phyloP scores from a whole-genome alignment of 2,888 invertebrate species.

The Heliconius charithonia region DNA sequence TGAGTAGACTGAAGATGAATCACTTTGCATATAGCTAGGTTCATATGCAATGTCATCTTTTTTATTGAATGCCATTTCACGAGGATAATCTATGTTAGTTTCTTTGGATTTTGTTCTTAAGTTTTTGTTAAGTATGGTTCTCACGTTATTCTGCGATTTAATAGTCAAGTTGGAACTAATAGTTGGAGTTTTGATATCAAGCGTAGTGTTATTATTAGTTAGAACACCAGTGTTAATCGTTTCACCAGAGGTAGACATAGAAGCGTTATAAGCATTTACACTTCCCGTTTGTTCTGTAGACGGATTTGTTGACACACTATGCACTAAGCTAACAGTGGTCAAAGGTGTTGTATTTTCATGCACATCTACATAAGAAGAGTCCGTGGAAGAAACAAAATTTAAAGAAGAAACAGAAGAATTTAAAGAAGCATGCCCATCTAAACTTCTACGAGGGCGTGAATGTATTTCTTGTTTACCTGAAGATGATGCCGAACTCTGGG shows the following conservation, averaged over 20 bases:
- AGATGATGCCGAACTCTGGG: slow-evolving; percentile 83
- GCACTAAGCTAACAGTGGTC: slow-evolving; percentile 76
- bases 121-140: slow-evolving; percentile 35
- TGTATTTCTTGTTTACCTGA: slow-evolving; percentile 81
- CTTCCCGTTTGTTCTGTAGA: slow-evolving; percentile 55
- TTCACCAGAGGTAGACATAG: slow-evolving; percentile 62
- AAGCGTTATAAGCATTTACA: slow-evolving; percentile 62
- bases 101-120: slow-evolving; percentile 49
- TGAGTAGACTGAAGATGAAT: slow-evolving; percentile 72
- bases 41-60: slow-evolving; percentile 67
- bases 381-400: slow-evolving; percentile 69
- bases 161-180: slow-evolving; percentile 39
- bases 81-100: slow-evolving; percentile 53
- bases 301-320: slow-evolving; percentile 70
- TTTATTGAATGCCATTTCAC: slow-evolving; percentile 51
- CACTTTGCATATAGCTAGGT: slow-evolving; percentile 75
- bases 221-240: slow-evolving; percentile 65
- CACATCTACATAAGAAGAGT: slow-evolving; percentile 78
- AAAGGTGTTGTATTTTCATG: slow-evolving; percentile 79
- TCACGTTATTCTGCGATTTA: slow-evolving; percentile 41
- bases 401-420: slow-evolving; percentile 60
- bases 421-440: slow-evolving; percentile 85
- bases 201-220: slow-evolving; percentile 59
- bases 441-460: slow-evolving; percentile 88
- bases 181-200: slow-evolving; percentile 44